These are phyloP conservation scores for Alouatta palliata DNA, from an alignment of 2,113 vertebrate genomes.

Conservation along the genomic window DNA sequence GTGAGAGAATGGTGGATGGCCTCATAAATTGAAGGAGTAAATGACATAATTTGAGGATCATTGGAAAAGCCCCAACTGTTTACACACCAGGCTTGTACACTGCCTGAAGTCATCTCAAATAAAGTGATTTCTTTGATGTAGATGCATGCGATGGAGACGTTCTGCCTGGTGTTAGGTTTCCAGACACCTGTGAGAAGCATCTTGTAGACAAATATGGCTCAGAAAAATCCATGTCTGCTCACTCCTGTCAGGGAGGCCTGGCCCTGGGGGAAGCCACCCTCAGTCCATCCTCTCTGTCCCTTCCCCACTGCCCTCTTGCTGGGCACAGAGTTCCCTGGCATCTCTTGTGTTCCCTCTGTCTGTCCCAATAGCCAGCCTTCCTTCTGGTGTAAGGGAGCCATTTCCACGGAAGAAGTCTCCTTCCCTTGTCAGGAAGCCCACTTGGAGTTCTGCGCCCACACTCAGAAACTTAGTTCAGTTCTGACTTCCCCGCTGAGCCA, in stretches of 20 bases:
- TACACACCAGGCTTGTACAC: too few relatives aligned
- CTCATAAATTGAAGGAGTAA: too few relatives aligned
- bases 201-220: too few relatives aligned
- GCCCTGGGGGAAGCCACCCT: background rate
- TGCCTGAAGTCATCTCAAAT: fast-evolving
- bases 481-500: background rate
- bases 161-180: background rate
- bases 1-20: background rate
- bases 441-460: too few relatives aligned
- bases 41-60: fast-evolving
- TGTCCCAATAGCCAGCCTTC: background rate
- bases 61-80: background rate
- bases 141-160: background rate
- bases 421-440: background rate
- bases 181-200: background rate
- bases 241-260: background rate
- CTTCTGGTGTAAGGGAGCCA: background rate
- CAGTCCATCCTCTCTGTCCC: background rate
- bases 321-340: background rate
- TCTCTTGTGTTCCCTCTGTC: background rate
- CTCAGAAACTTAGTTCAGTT: background rate
- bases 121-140: background rate
- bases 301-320: background rate
- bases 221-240: fast-evolving
- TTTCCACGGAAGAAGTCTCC: background rate